These are phyloP conservation scores for Poecilia velifera DNA, from an alignment of 2,797 vertebrate species.

Conservation along the genomic window DNA sequence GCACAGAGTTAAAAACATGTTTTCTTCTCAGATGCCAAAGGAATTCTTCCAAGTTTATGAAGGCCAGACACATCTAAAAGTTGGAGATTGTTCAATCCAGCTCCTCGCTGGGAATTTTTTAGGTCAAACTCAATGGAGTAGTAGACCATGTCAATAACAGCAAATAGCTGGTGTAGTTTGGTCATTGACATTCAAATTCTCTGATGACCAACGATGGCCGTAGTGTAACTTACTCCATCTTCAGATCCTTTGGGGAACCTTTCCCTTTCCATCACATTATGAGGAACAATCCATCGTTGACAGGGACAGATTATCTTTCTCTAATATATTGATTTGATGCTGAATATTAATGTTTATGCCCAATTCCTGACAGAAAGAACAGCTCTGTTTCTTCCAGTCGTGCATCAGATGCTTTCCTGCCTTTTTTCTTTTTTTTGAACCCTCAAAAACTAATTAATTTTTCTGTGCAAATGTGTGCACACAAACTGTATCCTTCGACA, in stretches of 20 bases:
- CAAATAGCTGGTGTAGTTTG: not conserved
- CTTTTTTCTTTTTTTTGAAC: not conserved
- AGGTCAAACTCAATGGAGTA: not conserved
- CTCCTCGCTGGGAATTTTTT: not conserved
- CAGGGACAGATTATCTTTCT: not conserved
- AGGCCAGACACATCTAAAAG: not conserved
- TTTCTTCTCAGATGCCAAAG: not conserved
- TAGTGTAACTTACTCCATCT: too few relatives aligned
- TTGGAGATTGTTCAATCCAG: not conserved
- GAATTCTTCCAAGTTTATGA: not conserved
- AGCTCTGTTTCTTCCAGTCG: not conserved
- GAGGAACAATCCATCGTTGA: too few relatives aligned
- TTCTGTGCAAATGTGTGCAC: not conserved
- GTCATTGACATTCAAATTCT: too few relatives aligned
- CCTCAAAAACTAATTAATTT: not conserved
- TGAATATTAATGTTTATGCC: not conserved
- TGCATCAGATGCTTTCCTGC: not conserved
- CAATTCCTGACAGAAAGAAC: not conserved
- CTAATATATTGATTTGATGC: not conserved
- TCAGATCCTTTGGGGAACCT: too few relatives aligned
- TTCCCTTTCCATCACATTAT: not conserved
- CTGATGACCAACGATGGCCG: too few relatives aligned
- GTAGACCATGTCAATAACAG: not conserved
- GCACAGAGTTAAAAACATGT: not conserved
- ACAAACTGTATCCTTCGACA: not conserved